Percentiles rank a stretch among this genome's conserved stretches.
phyloP scores from a whole-genome alignment of 1,140 invertebrate genomes.

The Catajapyx aquilonaris region DNA sequence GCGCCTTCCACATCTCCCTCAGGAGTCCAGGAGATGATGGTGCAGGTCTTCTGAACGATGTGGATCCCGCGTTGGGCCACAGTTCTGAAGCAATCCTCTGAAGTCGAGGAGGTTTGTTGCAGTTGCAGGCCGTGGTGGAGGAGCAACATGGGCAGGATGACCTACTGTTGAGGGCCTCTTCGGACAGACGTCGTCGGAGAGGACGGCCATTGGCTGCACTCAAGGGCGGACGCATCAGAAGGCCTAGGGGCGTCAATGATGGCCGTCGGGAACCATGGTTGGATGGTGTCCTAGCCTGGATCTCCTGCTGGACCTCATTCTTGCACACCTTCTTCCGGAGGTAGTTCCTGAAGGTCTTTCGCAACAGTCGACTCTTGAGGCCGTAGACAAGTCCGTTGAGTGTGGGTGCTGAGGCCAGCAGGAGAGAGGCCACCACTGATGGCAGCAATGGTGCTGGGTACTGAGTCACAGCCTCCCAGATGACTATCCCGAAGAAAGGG shows the following conservation, averaged over 20 bases:
- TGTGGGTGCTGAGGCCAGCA: conserved; percentile 42
- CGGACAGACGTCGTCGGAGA: conserved; percentile 36
- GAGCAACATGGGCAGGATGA: conserved; percentile 14
- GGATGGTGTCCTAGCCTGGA: conserved; percentile 42
- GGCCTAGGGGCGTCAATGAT: conserved; percentile 38
- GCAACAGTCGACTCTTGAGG: conserved; percentile 41
- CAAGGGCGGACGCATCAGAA: conserved; percentile 14
- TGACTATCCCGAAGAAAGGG: conserved; percentile 45
- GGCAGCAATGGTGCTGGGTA: conserved; percentile 28
- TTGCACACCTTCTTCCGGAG: conserved; percentile 59
- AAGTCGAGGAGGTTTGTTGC: conserved; percentile 17
- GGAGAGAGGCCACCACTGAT: conserved; percentile 29
- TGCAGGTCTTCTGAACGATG: too few relatives aligned
- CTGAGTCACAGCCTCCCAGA: conserved; percentile 33
- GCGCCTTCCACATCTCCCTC: too few relatives aligned
- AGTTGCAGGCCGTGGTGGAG: conserved; percentile 15
- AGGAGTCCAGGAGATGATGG: too few relatives aligned
- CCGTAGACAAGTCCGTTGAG: conserved; percentile 57
- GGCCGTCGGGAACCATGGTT: conserved; percentile 47
- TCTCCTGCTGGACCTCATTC: too few relatives aligned
- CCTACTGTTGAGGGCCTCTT: conserved; percentile 36
- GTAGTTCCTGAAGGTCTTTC: conserved; percentile 51
- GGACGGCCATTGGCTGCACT: conserved; percentile 25
- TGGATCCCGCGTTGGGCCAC: too few relatives aligned
- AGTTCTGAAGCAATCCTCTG: conserved; percentile 23